These are phyloP conservation scores for Pseudopipra pipra DNA, from an alignment of 2,113 vertebrate species.

Conservation along the genomic window DNA sequence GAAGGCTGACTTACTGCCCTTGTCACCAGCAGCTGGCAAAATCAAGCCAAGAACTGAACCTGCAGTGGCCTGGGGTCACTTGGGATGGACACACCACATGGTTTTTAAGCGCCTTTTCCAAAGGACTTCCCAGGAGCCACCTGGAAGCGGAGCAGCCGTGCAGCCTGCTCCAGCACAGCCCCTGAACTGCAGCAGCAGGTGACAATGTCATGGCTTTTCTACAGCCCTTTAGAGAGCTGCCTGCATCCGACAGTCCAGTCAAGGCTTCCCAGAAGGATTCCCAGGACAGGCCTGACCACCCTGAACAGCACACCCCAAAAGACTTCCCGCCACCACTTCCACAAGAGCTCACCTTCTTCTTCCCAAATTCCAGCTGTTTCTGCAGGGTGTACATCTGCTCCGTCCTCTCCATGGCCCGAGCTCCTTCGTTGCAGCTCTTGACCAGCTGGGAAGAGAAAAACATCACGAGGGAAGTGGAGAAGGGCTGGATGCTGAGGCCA, in stretches of 20 bases:
- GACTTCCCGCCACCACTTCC: no score
- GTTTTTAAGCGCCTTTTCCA: rapidly evolving
- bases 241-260: neutral
- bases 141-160: rapidly evolving
- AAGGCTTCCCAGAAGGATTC: neutral
- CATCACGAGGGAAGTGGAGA: rapidly evolving
- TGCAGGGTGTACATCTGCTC: slow-evolving; percentile 96
- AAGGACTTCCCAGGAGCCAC: neutral
- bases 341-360: slow-evolving; percentile 85
- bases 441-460: slow-evolving; percentile 80
- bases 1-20: rapidly evolving
- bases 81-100: rapidly evolving
- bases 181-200: neutral
- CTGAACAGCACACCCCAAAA: neutral
- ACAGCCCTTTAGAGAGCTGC: neutral
- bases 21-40: neutral
- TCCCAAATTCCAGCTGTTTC: slow-evolving; percentile 93
- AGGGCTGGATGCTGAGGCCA: rapidly evolving
- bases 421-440: slow-evolving; percentile 88
- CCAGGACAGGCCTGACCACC: rapidly evolving
- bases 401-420: slow-evolving; percentile 89
- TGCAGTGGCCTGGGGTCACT: rapidly evolving
- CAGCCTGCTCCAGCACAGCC: neutral
- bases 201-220: neutral
- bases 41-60: neutral